Base-by-base conservation (phyloP, 2,113 vertebrate genomes). In the Lucifuga dentata region DNA sequence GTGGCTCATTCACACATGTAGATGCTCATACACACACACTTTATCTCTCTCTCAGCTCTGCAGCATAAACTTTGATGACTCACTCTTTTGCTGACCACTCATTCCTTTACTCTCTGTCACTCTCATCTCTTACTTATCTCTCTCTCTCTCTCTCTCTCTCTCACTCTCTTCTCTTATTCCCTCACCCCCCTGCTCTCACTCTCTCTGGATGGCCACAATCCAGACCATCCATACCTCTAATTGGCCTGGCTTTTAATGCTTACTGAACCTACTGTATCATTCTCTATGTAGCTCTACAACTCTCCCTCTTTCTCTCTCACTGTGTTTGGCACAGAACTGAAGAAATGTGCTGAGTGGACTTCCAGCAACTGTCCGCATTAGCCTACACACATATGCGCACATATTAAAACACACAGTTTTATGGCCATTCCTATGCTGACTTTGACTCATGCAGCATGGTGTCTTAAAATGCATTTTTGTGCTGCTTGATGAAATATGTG, bases 181-280 rank as follows among this genome's bases (percentile, higher is more conserved):
- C n/a, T n/a, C n/a, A n/a, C n/a, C n/a, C n/a, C n/a, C n/a, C n/a
- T n/a, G n/a, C n/a, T n/a, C n/a, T n/a, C n/a, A n/a, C n/a, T 21
- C 73, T 76, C 61, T 70, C 91, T 92, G 91, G 92, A 93, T 96
- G 96, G 94, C 92, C 85, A 63, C 80, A 84, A 81, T 96, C 93
- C 94, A 95, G 93, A 90, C 93, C 91, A 93, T 92, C 93, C 92
- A 90, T 94, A 93, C 85, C 90, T 92, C 92, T 97, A 97, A 98
- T 98, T 97, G 94, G 93, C 93, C 93, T 91, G 93, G 93, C 81
- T 90, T 91, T 94, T 91, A 95, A 92, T 93, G 93, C 86, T 87
- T 59, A 66, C 67, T 58, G 70, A 77, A 65, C 38, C 62, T 40
- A 59, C 73, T 76, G 40, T 73, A 73, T 59, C 19, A 3, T 68